phyloP scores from a whole-genome alignment of 2,113 vertebrate species.

The Heptranchias perlo region DNA sequence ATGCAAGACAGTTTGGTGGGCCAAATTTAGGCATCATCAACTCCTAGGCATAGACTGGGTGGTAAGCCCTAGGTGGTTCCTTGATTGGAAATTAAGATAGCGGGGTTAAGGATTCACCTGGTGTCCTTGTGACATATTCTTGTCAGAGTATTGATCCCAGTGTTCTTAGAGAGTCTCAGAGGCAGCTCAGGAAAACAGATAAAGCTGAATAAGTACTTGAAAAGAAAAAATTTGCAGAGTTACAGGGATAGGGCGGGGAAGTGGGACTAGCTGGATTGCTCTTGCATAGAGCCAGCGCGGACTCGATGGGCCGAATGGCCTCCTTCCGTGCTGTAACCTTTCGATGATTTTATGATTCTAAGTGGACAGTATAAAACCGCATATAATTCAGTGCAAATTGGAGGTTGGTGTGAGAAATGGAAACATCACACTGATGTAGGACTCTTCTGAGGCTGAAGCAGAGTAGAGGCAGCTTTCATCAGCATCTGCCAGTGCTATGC shows the following conservation, averaged over 20 bases:
- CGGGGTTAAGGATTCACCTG: background rate
- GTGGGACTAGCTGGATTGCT: too few species aligned
- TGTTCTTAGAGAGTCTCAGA: background rate
- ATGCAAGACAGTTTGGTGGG: background rate
- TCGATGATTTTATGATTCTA: too few species aligned
- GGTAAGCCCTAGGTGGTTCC: background rate
- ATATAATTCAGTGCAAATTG: background rate
- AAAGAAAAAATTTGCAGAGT: too few species aligned
- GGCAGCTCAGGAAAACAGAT: background rate
- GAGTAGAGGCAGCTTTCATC: background rate
- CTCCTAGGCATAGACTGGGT: background rate
- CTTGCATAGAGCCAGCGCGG: too few species aligned
- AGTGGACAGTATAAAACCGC: background rate
- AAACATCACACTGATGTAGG: background rate
- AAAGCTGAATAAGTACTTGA: too few species aligned
- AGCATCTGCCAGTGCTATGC: background rate
- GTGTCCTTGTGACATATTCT: background rate
- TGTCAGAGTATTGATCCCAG: background rate
- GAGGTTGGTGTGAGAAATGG: background rate
- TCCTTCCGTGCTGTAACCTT: too few species aligned
- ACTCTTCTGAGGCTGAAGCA: background rate
- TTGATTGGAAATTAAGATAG: background rate
- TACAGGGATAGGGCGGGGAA: too few species aligned
- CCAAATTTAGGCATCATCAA: too few species aligned
- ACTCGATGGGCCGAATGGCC: too few species aligned